phyloP scores from a whole-genome alignment of 2,113 vertebrate species.

The Pogonocichla stellata region DNA sequence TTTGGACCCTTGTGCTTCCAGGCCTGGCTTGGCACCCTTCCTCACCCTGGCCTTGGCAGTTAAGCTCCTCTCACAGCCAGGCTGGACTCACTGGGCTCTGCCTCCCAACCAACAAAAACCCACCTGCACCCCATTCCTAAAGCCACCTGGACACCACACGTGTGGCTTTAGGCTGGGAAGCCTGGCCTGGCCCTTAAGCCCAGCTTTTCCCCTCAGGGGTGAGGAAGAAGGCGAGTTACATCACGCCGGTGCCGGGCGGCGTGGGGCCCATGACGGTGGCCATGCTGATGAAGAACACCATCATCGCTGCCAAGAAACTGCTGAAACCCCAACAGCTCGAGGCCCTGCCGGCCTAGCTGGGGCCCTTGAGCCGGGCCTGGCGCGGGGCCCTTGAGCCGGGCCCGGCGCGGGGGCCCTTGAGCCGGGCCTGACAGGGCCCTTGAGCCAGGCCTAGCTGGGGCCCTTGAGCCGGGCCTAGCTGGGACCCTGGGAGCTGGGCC shows the following conservation, averaged over 20 bases:
- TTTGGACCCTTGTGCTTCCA: background rate
- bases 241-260: constrained; percentile 94
- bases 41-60: background rate
- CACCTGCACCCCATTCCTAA: fast-evolving
- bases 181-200: fast-evolving
- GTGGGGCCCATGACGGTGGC: constrained; percentile 98
- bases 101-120: fast-evolving
- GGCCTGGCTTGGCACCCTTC: background rate
- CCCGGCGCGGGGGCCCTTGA: background rate
- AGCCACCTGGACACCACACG: fast-evolving
- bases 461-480: no score
- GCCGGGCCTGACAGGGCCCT: no score
- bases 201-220: constrained; percentile 75
- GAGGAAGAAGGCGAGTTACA: constrained; percentile 90
- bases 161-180: background rate
- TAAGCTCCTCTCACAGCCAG: no score
- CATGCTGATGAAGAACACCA: constrained; percentile 99
- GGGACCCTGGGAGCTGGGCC: background rate
- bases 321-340: constrained; percentile 78
- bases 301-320: constrained; percentile 93
- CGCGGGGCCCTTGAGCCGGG: no score
- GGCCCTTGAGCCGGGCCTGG: background rate
- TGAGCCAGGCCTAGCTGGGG: no score
- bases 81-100: background rate
- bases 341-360: constrained; percentile 72